Evolutionary conservation across 2,888 invertebrate genomes (phyloP).

Genomic region (Drosophila nr. perissopoda): DNA sequence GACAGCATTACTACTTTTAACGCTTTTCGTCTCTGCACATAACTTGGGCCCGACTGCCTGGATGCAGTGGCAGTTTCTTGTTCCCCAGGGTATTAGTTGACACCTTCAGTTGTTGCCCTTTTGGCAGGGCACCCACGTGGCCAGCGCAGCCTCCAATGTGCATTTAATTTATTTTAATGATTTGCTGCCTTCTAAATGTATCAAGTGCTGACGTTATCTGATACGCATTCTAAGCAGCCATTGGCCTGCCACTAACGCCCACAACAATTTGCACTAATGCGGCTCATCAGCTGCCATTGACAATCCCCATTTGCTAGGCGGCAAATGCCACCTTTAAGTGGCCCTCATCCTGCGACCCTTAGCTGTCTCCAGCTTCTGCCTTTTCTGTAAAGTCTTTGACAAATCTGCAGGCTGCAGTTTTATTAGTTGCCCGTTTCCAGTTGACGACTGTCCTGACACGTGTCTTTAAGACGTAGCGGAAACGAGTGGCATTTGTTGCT

Average conservation of each 20-base stretch:
- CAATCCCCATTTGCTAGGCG: conserved; percentile 28
- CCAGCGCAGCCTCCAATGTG: conserved; percentile 11
- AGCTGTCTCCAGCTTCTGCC: conserved; percentile 21
- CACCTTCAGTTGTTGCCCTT: conserved; percentile 35
- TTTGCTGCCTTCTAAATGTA: conserved; percentile 46
- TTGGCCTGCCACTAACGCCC: conserved; percentile 61
- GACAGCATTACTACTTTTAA: conserved; percentile 3
- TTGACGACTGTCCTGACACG: conserved; percentile 57
- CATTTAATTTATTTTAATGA: conserved; percentile 69
- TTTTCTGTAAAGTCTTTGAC: conserved; percentile 62
- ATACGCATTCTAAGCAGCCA: conserved; percentile 21
- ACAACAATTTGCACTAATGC: conserved; percentile 75
- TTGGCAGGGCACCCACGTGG: conserved; percentile 30
- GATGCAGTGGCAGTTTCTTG: conserved; percentile 3
- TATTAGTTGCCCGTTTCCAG: conserved; percentile 68
- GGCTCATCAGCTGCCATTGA: conserved; percentile 67
- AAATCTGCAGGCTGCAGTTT: conserved; percentile 69
- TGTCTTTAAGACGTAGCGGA: conserved; percentile 71
- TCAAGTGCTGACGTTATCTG: conserved; percentile 58
- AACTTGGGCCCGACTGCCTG: conserved; percentile 33
- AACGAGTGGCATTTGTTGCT: conserved; percentile 64
- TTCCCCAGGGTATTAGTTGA: conserved; percentile 25
- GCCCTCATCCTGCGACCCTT: conserved; percentile 44
- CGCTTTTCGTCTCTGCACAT: conserved; percentile 30
- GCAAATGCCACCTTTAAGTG: conserved; percentile 61